Evolutionary conservation across 2,888 invertebrate genomes (phyloP), one percentile per base, ranked within the genome.

Genomic region (Erebia aethiops): DNA sequence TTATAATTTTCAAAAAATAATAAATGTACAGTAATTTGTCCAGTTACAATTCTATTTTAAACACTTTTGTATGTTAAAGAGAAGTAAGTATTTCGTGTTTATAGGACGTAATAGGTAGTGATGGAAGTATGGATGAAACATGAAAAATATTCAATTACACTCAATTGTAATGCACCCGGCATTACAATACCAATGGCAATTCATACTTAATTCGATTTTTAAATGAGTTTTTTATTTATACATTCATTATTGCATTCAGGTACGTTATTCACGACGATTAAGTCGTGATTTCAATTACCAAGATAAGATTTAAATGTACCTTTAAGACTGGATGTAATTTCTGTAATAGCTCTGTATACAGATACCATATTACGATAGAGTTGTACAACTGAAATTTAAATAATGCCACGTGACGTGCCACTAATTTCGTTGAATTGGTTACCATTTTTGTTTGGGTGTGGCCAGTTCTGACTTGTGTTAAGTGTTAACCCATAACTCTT

Each of bases 271-370:
- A 72, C 69, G 73, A 77, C 79, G 77, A 83, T 86, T 84, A 83
- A 84, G 83, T 87, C 87, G 87, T 86, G 89, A 89, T 89, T 90
- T 88, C 87, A 89, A 90, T 91, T 89, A 88, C 78, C 67, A 76
- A 87, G 87, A 90, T 89, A 88, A 85, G 79, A 80, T 78, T 79
- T 81, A 80, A 86, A 84, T 82, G 77, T 76, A 74, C 77, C 76
- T 77, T 51, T 77, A 67, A 75, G 75, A 74, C 69, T 75, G 21
- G 8, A 67, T 77, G 79, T 79, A 76, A 78, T 79, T 77, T 76
- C 73, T 77, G 77, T 82, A 82, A 82, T 82, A 79, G 78, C 76
- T 70, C 35, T 35, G 35, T 35, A 35, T 35, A 35, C 66, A 72
- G 82, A 81, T 81, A 74, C 71, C 71, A 75, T 77, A 76, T 77